Evolutionary conservation across 2,113 vertebrate genomes (phyloP).

Genomic region (Tetraodon nigroviridis): DNA sequence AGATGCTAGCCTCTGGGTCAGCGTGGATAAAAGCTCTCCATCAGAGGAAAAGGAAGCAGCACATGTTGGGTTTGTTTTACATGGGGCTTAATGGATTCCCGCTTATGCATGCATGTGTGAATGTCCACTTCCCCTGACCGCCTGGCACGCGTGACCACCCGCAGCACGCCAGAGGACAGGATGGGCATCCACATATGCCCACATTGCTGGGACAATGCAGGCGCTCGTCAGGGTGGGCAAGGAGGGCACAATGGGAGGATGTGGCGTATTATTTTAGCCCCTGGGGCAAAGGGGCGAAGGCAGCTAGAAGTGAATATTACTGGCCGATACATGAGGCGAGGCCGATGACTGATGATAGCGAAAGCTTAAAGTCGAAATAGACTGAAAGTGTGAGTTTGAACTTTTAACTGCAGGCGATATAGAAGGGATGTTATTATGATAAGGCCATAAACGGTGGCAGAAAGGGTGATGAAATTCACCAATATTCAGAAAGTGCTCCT

Average conservation of each 20-base stretch:
- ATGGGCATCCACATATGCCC: constrained; percentile 54
- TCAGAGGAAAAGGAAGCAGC: constrained; percentile 64
- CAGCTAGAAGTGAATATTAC: constrained; percentile 31
- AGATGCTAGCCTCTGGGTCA: constrained; percentile 47
- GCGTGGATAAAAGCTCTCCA: constrained; percentile 51
- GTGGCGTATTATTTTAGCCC: constrained; percentile 62
- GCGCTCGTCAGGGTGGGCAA: constrained; percentile 31
- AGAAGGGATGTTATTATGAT: constrained; percentile 13
- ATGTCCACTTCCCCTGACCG: constrained; percentile 51
- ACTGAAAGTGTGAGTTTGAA: constrained; percentile 22
- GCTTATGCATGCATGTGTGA: constrained; percentile 59
- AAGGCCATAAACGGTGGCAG: constrained; percentile 21
- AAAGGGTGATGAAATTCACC: constrained; percentile 16
- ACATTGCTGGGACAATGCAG: constrained; percentile 9
- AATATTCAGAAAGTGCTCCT: constrained; percentile 24
- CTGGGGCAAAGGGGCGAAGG: constrained; percentile 25
- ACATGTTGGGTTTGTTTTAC: constrained; percentile 70
- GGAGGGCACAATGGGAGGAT: constrained; percentile 70
- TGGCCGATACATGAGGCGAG: constrained; percentile 55
- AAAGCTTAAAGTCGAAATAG: constrained; percentile 24
- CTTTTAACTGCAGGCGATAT: constrained; percentile 10
- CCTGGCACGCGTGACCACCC: constrained; percentile 48
- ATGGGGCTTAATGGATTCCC: constrained; percentile 66
- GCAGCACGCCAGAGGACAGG: constrained; percentile 46
- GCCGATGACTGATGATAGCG: constrained; percentile 51